Base-by-base conservation (phyloP, 2,113 vertebrate genomes). In the Bambusicola thoracicus region DNA sequence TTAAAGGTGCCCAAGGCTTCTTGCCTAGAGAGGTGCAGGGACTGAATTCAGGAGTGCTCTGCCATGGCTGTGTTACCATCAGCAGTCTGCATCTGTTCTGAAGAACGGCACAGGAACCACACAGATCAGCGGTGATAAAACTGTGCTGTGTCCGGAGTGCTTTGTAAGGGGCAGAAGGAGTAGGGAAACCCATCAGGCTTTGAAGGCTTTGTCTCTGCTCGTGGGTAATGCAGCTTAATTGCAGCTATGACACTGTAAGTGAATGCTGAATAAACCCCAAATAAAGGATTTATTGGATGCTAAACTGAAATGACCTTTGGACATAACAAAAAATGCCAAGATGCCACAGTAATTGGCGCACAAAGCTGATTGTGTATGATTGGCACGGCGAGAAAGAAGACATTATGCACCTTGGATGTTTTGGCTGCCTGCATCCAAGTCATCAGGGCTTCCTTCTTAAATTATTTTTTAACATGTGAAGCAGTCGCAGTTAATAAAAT, bases 241-340 rank as follows among this genome's bases (percentile, higher is more conserved):
- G 68, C 56, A 75, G 15, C 30, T 75, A 55, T 89, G 81, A 46
- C 55, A 56, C 61, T 81, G 34, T 38, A 79, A 80, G 56, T 68
- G 85, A 86, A 91, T 87, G 76, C 73, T 86, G 82, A 90, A 83
- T 87, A 89, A 95, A 82, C 22, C 79, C 68, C 73, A 70, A 27
- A 86, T 82, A 85, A 91, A 94, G n/a, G 51, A 68, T 67, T 92
- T 93, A 55, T 44, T 94, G 82, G 82, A 84, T 90, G 58, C 32
- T 90, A 88, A 76, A 86, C 62, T 87, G 92, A 86, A 90, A 90
- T 2, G 21, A 86, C 80, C 85, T 86, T 90, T 87, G 89, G 43
- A 53, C 14, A 8, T 85, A 78, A 87, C 38, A 93, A 81, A 91
- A 94, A 94, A 85, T 58, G 68, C 53, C 44, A 81, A 78, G 75